These are phyloP conservation scores for Hepsetus odoe DNA, from an alignment of 2,113 vertebrate species.

Conservation along the genomic window DNA sequence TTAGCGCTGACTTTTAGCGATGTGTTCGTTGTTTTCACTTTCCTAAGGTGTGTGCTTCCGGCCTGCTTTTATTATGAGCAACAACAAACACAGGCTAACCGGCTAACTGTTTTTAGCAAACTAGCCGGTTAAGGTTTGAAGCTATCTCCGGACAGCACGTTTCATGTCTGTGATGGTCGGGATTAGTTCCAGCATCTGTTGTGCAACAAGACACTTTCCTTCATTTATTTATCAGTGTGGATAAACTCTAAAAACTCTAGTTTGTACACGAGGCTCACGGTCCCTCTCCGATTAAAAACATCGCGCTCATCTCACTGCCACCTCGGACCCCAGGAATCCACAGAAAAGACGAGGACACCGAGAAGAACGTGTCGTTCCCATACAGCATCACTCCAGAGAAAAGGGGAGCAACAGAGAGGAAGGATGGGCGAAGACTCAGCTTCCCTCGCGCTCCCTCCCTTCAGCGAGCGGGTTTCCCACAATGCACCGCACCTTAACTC, in stretches of 20 bases:
- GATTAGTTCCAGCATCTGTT: too few species aligned
- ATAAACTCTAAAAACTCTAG: not conserved
- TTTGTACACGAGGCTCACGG: not conserved
- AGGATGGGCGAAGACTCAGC: not conserved
- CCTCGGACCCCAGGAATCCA: not conserved
- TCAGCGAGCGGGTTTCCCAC: not conserved
- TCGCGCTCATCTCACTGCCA: not conserved
- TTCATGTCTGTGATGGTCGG: too few species aligned
- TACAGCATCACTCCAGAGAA: not conserved
- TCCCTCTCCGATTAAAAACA: too few species aligned
- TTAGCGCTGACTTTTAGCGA: too few species aligned
- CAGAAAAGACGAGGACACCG: not conserved
- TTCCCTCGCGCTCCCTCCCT: not conserved
- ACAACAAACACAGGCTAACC: too few species aligned
- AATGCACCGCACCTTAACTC: not conserved
- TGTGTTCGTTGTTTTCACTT: too few species aligned
- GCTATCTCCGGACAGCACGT: too few species aligned
- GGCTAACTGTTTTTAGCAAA: slow-evolving; percentile 5
- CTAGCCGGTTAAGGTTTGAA: not conserved
- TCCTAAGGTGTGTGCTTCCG: too few species aligned
- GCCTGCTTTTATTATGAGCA: too few species aligned
- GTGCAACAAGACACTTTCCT: too few species aligned
- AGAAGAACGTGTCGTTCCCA: not conserved
- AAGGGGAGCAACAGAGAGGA: not conserved
- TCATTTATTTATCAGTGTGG: too few species aligned